Base-by-base conservation (phyloP, 2,797 vertebrate species). In the Falco cherrug region DNA sequence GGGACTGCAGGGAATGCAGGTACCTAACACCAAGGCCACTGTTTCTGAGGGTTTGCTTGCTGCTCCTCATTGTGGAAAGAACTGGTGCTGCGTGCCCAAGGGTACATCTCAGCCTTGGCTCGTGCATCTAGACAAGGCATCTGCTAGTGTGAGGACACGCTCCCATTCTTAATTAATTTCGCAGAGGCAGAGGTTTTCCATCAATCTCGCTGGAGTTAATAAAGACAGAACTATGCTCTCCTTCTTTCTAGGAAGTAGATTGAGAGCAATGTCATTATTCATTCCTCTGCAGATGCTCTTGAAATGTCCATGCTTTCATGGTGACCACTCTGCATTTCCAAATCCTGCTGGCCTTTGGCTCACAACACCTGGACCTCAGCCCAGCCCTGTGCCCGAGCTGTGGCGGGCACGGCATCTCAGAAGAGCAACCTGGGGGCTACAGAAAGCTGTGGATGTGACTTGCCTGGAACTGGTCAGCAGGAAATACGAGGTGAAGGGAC, bases 121-220 rank as follows among this genome's bases (percentile, higher is more conserved):
- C 20, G 11, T 80, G 64, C 37, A 80, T 51, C 57, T 41, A 56
- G 56, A 43, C 48, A 80, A 65, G 19, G 15, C 47, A 48, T 68
- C 45, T 85, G 20, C 50, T 64, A 41, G 10, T 15, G 20, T 70
- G 39, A 94, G 20, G 64, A 77, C 41, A 67, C 19, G 22, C 6
- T 79, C 29, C 50, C 3, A 1, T 64, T 84, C 68, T 95, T 61
- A 45, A n/a, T 31, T 83, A 35, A 89, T 82, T 86, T 92, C 37
- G 91, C 9, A 61, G 37, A 89, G 76, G 26, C 41, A 91, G n/a
- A 82, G 10, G n/a, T 74, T 93, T 89, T 70, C 74, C 45, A 64
- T 65, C 63, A 77, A 41, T 61, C 47, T 47, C 28, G 28, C 12
- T 45, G 41, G 39, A 59, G 47, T n/a, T 70, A 84, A 70, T 57